Evolutionary conservation across 2,113 vertebrate genomes (phyloP), one percentile per base, ranked within the genome.

Genomic region (Lagopus leucura): DNA sequence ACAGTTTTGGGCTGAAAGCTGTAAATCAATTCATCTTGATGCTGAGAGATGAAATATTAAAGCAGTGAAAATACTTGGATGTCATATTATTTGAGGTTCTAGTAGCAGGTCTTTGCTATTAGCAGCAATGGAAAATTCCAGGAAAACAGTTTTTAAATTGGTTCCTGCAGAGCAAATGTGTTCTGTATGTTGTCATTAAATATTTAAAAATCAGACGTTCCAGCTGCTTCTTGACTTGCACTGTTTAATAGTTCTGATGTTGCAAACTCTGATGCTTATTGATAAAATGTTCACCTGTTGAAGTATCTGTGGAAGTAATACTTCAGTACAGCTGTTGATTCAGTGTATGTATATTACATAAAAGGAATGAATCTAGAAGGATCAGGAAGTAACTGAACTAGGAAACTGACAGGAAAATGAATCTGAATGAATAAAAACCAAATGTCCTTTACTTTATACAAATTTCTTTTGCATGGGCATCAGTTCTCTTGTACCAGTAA

Each of bases 121-220:
- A 95, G 89, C 58, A 84, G 47, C 77, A 76, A 71, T 95, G 86
- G 89, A 96, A 97, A 88, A 95, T 95, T 71, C 72, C 80, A 82
- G 88, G 94, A 91, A 97, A 95, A 79, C 54, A 91, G 52, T 74
- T 88, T 86, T 93, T 82, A 94, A 95, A 93, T 94, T 94, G 55
- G 22, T 92, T 4, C 96, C 75, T 96, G 58, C 58, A 81, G 85
- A 94, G 81, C 54, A 93, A 50, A 80, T 64, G 71, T 86, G 74
- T 96, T 96, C 70, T 14, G 32, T 89, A 71, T 96, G 86, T 96
- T 54, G 48, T 96, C 69, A 91, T 97, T 95, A 96, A 97, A 21
- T 96, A 96, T 97, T 97, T 96, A 97, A 95, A 50, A 97, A 95
- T 88, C 83, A 94, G 88, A 72, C 89, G 94, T 93, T 93, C 61